Percentiles rank a stretch among this genome's conserved stretches.
phyloP scores from a whole-genome alignment of 2,888 invertebrate species.

The Esperia sulphurella region DNA sequence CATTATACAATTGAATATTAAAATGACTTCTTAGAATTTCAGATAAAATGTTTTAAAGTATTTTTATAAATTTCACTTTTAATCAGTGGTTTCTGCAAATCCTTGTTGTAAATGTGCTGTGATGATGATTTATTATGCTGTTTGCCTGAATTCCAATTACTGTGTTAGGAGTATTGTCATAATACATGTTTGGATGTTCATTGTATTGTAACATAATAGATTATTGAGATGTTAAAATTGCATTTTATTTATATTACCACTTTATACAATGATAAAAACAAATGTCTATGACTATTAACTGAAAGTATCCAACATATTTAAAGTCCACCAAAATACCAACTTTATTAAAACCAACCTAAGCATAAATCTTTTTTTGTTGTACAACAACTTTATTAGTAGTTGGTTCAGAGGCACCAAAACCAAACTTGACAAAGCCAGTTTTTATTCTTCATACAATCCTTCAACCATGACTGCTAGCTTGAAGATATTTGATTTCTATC shows the following conservation, averaged over 20 bases:
- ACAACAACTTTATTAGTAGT: no score
- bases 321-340: neutral
- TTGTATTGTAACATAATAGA: constrained; percentile 41
- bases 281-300: neutral
- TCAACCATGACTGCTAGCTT: no score
- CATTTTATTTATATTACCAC: constrained; percentile 39
- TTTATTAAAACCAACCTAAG: no score
- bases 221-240: constrained; percentile 43
- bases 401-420: no score
- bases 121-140: constrained; percentile 7
- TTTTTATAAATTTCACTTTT: constrained; percentile 29
- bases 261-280: constrained; percentile 5
- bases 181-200: constrained; percentile 38
- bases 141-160: constrained; percentile 20
- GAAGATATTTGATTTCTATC: no score
- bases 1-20: neutral
- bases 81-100: constrained; percentile 7
- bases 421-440: no score
- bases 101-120: constrained; percentile 25
- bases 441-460: no score
- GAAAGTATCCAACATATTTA: neutral
- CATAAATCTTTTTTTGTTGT: no score
- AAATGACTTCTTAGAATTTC: constrained; percentile 3
- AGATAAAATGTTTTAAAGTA: constrained; percentile 18
- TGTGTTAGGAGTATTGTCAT: constrained; percentile 33